A percentile compares a stretch with the other conserved stretches of the same genome.
phyloP scores from a whole-genome alignment of 2,797 vertebrate species.

The Ctenosaura bakeri region DNA sequence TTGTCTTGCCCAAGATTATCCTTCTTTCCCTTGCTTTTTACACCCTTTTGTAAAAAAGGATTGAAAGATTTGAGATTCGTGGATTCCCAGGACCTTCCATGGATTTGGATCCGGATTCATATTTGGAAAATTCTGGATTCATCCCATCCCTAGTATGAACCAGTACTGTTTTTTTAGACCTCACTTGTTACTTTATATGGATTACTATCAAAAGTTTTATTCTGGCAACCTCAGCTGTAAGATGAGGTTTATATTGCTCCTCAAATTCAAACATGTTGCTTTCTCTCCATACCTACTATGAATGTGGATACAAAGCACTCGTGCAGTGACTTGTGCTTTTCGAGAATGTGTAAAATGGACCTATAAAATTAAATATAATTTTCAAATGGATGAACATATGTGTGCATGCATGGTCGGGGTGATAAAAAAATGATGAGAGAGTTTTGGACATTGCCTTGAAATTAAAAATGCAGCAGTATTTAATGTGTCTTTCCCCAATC shows the following conservation, averaged over 20 bases:
- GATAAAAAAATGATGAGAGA: slow-evolving; percentile 5
- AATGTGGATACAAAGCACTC: neutral
- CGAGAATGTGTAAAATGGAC: slow-evolving; percentile 14
- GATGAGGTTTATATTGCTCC: neutral
- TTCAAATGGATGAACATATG: neutral
- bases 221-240: neutral
- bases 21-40: no score
- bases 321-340: neutral
- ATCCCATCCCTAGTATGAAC: neutral
- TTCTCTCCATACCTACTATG: neutral
- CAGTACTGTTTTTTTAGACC: neutral
- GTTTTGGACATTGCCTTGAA: neutral
- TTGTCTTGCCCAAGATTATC: no score
- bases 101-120: no score
- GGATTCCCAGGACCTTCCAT: no score
- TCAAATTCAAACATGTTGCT: neutral
- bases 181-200: neutral
- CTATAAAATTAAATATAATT: neutral
- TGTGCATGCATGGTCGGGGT: neutral
- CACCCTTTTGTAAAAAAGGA: no score
- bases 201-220: neutral
- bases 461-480: neutral
- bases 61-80: no score
- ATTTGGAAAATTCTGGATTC: no score
- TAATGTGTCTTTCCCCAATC: neutral